Percentiles rank a stretch among this genome's conserved stretches.
phyloP scores from a whole-genome alignment of 2,888 invertebrate species.

The Siphonodentalium dalli region DNA sequence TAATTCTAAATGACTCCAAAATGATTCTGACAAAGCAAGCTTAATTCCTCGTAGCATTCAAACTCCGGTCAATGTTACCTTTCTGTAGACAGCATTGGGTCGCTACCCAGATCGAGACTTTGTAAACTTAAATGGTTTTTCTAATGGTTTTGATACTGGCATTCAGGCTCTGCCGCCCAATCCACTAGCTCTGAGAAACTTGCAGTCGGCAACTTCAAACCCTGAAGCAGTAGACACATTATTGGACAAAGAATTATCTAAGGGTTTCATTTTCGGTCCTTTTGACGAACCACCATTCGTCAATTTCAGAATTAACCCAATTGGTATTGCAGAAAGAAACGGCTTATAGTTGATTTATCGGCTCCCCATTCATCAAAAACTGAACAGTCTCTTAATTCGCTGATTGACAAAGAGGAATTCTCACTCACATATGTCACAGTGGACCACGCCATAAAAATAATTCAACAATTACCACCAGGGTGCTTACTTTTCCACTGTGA shows the following conservation, averaged over 20 bases:
- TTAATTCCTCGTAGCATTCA: too few species aligned
- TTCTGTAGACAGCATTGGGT: too few species aligned
- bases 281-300: background rate
- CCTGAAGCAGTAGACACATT: too few species aligned
- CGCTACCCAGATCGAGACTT: too few species aligned
- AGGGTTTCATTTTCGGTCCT: slow-evolving; percentile 1
- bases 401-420: background rate
- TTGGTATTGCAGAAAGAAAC: background rate
- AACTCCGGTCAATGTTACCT: too few species aligned
- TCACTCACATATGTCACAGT: background rate
- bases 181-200: too few species aligned
- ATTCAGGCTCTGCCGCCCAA: too few species aligned
- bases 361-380: background rate
- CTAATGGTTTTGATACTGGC: too few species aligned
- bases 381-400: background rate
- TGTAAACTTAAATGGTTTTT: too few species aligned
- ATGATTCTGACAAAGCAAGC: too few species aligned
- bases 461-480: background rate
- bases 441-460: background rate
- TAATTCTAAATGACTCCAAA: too few species aligned
- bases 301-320: background rate
- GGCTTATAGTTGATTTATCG: background rate
- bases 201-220: background rate
- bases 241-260: background rate
- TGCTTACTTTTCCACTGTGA: background rate